Base-by-base conservation (phyloP, 2,888 invertebrate species). In the Lepidochitona cinerea region DNA sequence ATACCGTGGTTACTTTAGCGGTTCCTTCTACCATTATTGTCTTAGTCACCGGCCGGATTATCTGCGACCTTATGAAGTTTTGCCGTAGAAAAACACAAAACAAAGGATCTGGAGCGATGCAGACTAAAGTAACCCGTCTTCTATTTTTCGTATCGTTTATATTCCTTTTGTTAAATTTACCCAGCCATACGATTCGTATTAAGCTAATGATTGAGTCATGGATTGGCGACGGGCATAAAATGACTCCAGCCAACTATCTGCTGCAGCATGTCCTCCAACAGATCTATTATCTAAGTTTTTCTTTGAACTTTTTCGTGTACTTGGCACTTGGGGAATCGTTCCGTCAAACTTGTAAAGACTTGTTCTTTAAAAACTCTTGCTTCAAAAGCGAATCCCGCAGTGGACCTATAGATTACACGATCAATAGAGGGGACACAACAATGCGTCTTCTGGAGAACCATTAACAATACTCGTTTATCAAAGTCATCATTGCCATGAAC, bases 281-380 rank as follows among this genome's bases (percentile, higher is more conserved):
- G 33, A 37, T 77, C 14, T 75, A 75, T 68, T 75, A 77, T 65
- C 23, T 73, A 14, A 72, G 72, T 66, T 70, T 71, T 1, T 72
- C 71, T 6, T 54, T 73, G 36, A 77, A 74, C 32, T 73, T 73
- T n/a, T 70, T 68, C 14, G 69, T 75, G 2, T 77, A 77, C 64
- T 54, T 77, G 29, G 37, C 69, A 7, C 73, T 75, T 33, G 77
- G 77, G 0, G 71, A 73, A 36, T 75, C 75, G 36, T 77, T 77
- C 36, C 41, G 73, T 5, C 23, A 69, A 2, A 72, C 72, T 4
- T 77, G 75, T 59, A 26, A 32, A 41, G 66, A 69, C 7, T 36
- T 70, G 36, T 77, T 66, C 66, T 66, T 33, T 26, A 23, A 35
- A 36, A 18, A 4, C 1, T n/a, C n/a, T n/a, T n/a, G n/a, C n/a